Percentiles rank a stretch among this genome's conserved stretches.
Conservation (phyloP, 2,797 vertebrate species). For the Fistularia tabacaria region DNA sequence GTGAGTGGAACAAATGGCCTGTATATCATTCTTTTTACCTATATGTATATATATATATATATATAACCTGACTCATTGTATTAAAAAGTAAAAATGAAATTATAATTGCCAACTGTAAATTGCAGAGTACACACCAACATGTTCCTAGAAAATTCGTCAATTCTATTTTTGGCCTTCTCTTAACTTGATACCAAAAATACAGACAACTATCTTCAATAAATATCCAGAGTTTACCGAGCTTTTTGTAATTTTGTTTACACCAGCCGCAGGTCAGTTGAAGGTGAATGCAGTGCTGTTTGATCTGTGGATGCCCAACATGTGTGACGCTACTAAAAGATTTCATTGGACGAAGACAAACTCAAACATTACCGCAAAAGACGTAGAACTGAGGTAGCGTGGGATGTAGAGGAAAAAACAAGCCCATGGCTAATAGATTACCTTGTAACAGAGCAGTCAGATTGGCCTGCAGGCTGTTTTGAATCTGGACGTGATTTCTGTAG, state of each 20-base stretch:
- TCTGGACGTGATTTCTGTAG: conserved; percentile 17
- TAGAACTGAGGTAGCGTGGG: conserved; percentile 7
- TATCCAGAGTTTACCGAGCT: conserved; percentile 40
- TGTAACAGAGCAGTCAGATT: conserved; percentile 28
- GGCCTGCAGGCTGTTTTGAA: conserved; percentile 31
- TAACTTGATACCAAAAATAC: too few species aligned
- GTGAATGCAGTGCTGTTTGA: conserved; percentile 55
- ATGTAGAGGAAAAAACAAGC: conserved; percentile 20
- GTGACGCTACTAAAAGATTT: conserved; percentile 58
- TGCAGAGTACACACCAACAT: too few species aligned
- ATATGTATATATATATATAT: too few species aligned
- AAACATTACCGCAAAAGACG: conserved; percentile 20
- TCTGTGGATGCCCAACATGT: conserved; percentile 47
- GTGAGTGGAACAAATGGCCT: neutral
- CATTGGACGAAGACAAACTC: conserved; percentile 45
- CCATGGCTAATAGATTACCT: conserved; percentile 34
- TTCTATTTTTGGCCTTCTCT: too few species aligned
- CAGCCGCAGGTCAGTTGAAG: conserved; percentile 54
- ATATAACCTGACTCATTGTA: too few species aligned
- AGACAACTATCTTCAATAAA: conserved; percentile 10
- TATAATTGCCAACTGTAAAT: too few species aligned
- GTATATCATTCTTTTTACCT: too few species aligned
- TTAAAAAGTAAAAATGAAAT: too few species aligned
- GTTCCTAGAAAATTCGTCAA: too few species aligned
- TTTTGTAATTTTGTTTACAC: conserved; percentile 38